Evolutionary conservation across 2,113 vertebrate species (phyloP).

Genomic region (Meles meles): DNA sequence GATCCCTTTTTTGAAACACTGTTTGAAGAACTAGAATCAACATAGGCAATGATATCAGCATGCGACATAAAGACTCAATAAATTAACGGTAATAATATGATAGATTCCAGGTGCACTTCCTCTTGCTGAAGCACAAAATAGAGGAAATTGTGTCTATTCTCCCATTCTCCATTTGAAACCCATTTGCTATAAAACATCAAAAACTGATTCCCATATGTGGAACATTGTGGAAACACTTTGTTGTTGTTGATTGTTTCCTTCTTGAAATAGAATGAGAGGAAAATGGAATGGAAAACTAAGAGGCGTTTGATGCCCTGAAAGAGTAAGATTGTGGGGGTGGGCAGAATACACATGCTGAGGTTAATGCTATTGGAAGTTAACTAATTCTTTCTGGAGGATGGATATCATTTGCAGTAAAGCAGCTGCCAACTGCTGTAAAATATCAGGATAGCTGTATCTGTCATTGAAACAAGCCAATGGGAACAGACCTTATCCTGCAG

Average conservation of each 20-base stretch:
- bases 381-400: conserved; percentile 50
- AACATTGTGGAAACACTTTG: conserved; percentile 11
- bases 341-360: not conserved
- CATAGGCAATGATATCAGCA: not conserved
- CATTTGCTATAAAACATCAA: conserved; percentile 43
- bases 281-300: not conserved
- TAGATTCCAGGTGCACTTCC: not conserved
- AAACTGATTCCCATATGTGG: not conserved
- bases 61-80: not conserved
- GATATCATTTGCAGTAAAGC: conserved; percentile 52
- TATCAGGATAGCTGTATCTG: conserved; percentile 40
- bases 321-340: conserved; percentile 13
- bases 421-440: conserved; percentile 25
- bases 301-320: not conserved
- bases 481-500: conserved; percentile 32
- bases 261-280: conserved; percentile 42
- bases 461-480: conserved; percentile 44
- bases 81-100: not conserved
- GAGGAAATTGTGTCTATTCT: not conserved
- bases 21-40: not conserved
- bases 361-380: conserved; percentile 29
- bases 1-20: not conserved
- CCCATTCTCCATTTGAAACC: not conserved
- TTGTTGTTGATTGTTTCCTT: not conserved
- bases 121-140: not conserved